These are phyloP conservation scores for Rhagoletis pomonella DNA, from an alignment of 1,140 invertebrate species.

Conservation along the genomic window DNA sequence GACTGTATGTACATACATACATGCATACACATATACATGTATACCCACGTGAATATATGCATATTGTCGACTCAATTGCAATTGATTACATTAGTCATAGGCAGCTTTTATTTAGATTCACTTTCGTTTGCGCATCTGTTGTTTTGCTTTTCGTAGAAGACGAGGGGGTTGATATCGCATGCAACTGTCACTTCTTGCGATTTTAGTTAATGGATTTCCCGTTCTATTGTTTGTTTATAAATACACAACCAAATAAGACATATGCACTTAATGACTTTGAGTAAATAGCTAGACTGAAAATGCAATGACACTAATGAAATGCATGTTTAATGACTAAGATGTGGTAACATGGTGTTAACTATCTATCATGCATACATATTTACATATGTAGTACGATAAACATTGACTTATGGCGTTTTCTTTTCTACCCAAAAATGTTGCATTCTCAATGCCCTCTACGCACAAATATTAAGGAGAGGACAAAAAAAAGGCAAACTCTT, in stretches of 20 bases:
- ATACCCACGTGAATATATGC: neutral
- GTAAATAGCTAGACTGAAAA: neutral
- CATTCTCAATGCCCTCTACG: too few relatives aligned
- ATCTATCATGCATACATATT: too few relatives aligned
- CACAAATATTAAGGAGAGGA: too few relatives aligned
- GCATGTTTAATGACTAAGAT: too few relatives aligned
- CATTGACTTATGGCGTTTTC: too few relatives aligned
- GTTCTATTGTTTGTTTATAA: slow-evolving; percentile 28
- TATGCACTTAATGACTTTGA: neutral
- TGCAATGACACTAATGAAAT: neutral
- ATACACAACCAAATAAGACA: slow-evolving; percentile 25
- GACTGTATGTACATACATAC: neutral
- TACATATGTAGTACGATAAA: too few relatives aligned
- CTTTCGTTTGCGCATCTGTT: slow-evolving; percentile 35
- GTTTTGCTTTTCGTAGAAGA: neutral
- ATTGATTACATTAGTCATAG: slow-evolving; percentile 21
- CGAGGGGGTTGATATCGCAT: slow-evolving; percentile 5
- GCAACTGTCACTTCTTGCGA: slow-evolving; percentile 10
- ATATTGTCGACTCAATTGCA: neutral
- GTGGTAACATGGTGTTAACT: too few relatives aligned
- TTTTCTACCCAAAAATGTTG: too few relatives aligned
- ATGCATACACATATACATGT: neutral
- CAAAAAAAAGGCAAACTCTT: too few relatives aligned
- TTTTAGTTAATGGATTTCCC: slow-evolving; percentile 38
- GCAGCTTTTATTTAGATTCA: neutral